phyloP scores from a whole-genome alignment of 2,888 invertebrate species.

The Cephus pulcher region DNA sequence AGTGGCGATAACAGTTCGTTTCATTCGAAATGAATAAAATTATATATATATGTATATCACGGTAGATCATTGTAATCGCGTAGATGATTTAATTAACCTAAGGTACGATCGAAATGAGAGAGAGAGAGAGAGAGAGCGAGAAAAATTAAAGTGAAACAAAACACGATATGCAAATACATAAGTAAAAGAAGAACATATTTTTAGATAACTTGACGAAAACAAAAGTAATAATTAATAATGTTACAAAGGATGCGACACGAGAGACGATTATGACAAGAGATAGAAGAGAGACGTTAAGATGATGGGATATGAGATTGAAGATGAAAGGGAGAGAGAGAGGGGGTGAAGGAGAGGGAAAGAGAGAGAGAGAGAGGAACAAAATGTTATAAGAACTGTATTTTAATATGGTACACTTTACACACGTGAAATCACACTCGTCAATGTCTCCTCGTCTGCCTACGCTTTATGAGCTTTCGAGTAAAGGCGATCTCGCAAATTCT shows the following conservation, averaged over 20 bases:
- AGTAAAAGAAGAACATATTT: conserved; percentile 43
- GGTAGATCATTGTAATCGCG: neutral
- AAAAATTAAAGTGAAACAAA: conserved; percentile 6
- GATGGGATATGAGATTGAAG: conserved; percentile 11
- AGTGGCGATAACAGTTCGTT: conserved; percentile 1
- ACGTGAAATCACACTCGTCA: conserved; percentile 29
- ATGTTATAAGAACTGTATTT: conserved; percentile 46
- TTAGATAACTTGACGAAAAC: conserved; percentile 49
- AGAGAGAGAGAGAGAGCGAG: conserved; percentile 8
- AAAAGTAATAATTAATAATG: conserved; percentile 27
- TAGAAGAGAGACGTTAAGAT: neutral
- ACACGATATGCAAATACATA: conserved; percentile 20
- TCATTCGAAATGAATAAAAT: neutral
- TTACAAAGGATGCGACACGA: conserved; percentile 3
- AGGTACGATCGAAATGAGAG: conserved; percentile 13
- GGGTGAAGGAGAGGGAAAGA: conserved; percentile 7
- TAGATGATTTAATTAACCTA: conserved; percentile 1
- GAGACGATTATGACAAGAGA: conserved; percentile 10
- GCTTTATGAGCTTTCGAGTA: conserved; percentile 19
- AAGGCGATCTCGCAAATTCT: too few species aligned
- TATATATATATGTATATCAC: neutral
- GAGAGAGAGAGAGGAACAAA: conserved; percentile 24
- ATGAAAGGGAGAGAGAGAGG: conserved; percentile 6
- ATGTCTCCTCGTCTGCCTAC: conserved; percentile 25
- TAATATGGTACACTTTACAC: conserved; percentile 51